These are phyloP conservation scores for Tromatobia lineatoria DNA, from an alignment of 2,888 invertebrate species.

Conservation along the genomic window DNA sequence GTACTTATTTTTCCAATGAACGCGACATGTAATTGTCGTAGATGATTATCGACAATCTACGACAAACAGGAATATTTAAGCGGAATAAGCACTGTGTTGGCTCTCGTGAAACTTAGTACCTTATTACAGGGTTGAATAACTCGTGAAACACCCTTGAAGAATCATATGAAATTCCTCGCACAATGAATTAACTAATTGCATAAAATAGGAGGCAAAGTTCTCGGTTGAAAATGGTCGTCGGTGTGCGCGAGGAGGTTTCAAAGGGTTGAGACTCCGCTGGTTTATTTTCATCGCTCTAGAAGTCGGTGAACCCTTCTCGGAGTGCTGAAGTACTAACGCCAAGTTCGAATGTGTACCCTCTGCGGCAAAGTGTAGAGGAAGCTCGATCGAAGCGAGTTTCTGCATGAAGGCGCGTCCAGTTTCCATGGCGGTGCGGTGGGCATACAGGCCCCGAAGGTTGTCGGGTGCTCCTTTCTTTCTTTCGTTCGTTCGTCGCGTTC, in stretches of 20 bases:
- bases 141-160: not conserved
- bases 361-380: slow-evolving; percentile 46
- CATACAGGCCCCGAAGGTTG: slow-evolving; percentile 67
- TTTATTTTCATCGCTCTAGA: slow-evolving; percentile 15
- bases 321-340: slow-evolving; percentile 35
- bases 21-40: too few relatives aligned
- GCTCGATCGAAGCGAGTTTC: slow-evolving; percentile 46
- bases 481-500: slow-evolving; percentile 54
- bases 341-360: slow-evolving; percentile 56
- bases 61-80: too few relatives aligned
- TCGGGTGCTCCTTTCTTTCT: slow-evolving; percentile 49
- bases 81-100: too few relatives aligned
- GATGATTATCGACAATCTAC: too few relatives aligned
- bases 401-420: slow-evolving; percentile 66
- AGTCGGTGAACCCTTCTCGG: slow-evolving; percentile 57
- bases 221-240: not conserved
- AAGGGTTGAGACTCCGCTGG: not conserved
- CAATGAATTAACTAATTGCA: not conserved
- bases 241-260: not conserved
- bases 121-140: too few relatives aligned
- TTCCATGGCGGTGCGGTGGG: slow-evolving; percentile 46
- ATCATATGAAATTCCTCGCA: not conserved
- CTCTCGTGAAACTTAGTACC: too few relatives aligned
- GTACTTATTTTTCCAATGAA: too few relatives aligned
- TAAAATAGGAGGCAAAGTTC: slow-evolving; percentile 1